phyloP scores from a whole-genome alignment of 2,797 vertebrate genomes.

The Lindbergichthys nudifrons region DNA sequence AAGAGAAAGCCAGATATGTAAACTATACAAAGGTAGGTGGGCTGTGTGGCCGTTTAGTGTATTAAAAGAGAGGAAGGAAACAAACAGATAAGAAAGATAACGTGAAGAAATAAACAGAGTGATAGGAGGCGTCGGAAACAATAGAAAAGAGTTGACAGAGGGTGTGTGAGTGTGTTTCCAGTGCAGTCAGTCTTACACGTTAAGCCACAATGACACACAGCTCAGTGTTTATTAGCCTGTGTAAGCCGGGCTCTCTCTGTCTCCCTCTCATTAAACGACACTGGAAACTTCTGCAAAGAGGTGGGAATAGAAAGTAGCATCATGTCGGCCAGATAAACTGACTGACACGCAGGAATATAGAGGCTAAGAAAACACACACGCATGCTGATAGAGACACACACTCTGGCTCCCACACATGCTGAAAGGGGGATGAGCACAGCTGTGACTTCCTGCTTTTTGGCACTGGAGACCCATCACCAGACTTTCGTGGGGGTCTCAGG shows the following conservation, averaged over 20 bases:
- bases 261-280: slow-evolving; percentile 47
- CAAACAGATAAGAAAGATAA: neutral
- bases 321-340: slow-evolving; percentile 59
- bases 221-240: slow-evolving; percentile 65
- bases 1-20: neutral
- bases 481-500: slow-evolving; percentile 61
- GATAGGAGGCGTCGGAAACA: slow-evolving; percentile 25
- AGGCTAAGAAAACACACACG: slow-evolving; percentile 20
- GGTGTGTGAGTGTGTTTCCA: slow-evolving; percentile 22
- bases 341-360: slow-evolving; percentile 36
- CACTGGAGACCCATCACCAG: slow-evolving; percentile 67
- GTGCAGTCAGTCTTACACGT: slow-evolving; percentile 47
- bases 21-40: neutral
- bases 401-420: slow-evolving; percentile 47
- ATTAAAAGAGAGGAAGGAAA: slow-evolving; percentile 1
- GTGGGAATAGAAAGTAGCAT: slow-evolving; percentile 60
- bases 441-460: slow-evolving; percentile 81
- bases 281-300: slow-evolving; percentile 69
- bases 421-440: slow-evolving; percentile 78
- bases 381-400: slow-evolving; percentile 49
- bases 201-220: slow-evolving; percentile 61
- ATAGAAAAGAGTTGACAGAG: slow-evolving; percentile 33
- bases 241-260: slow-evolving; percentile 53
- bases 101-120: slow-evolving; percentile 11
- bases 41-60: neutral